These are phyloP conservation scores for Antechinus stuartii DNA, from an alignment of 2,113 vertebrate species.

Conservation along the genomic window DNA sequence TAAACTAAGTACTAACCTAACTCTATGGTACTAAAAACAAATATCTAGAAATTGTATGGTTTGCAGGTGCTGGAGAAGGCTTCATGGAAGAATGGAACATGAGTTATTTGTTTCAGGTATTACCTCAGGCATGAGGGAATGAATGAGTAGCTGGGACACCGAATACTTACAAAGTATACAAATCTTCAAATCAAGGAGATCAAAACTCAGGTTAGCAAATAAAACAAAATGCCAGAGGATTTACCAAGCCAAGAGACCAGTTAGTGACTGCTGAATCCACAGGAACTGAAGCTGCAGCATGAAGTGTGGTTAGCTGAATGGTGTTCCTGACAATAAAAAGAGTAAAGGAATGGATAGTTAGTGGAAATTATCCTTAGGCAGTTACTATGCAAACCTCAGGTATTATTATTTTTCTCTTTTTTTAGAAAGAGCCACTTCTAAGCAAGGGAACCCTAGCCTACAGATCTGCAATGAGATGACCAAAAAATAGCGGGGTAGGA, in stretches of 20 bases:
- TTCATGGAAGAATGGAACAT: slow-evolving; percentile 9
- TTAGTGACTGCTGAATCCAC: background rate
- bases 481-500: background rate
- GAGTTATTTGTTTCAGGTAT: background rate
- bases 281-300: background rate
- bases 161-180: background rate
- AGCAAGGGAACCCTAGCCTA: background rate
- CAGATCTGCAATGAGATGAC: background rate
- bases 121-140: background rate
- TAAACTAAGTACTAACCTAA: background rate
- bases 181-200: background rate
- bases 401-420: background rate
- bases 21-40: background rate
- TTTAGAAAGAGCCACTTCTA: background rate
- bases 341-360: background rate
- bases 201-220: background rate
- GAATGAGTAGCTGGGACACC: background rate
- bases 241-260: background rate
- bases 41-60: background rate
- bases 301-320: background rate
- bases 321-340: background rate
- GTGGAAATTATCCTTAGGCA: background rate
- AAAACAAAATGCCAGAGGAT: background rate
- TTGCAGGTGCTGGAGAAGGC: background rate
- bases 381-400: background rate